A percentile compares a stretch with the other conserved stretches of the same genome.
phyloP scores from a whole-genome alignment of 2,888 invertebrate genomes.

The Volucella inanis region DNA sequence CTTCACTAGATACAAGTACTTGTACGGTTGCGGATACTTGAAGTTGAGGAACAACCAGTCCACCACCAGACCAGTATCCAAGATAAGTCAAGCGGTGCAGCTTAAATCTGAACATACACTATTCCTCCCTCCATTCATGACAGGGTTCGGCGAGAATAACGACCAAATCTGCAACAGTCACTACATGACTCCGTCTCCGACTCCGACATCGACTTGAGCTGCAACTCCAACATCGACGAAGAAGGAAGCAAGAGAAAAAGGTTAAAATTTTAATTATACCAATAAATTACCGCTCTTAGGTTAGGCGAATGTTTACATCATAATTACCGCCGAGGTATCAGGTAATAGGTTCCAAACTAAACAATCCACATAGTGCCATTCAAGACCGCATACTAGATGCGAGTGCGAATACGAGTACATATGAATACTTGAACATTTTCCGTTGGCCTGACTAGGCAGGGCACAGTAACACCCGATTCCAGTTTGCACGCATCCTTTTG shows the following conservation, averaged over 20 bases:
- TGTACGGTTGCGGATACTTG: not conserved
- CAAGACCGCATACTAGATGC: conserved; percentile 8
- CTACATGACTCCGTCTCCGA: no score
- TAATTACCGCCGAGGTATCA: conserved; percentile 75
- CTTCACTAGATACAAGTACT: not conserved
- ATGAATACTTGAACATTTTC: conserved; percentile 35
- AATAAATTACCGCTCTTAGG: conserved; percentile 75
- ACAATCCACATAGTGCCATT: conserved; percentile 59
- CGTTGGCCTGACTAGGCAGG: conserved; percentile 45
- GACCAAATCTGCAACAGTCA: not conserved
- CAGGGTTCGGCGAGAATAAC: conserved; percentile 22
- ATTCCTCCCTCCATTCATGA: conserved; percentile 55
- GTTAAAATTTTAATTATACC: conserved; percentile 75
- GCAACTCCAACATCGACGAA: conserved; percentile 26
- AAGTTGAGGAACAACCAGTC: no score
- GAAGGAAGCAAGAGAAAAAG: conserved; percentile 62
- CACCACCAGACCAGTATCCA: conserved; percentile 6
- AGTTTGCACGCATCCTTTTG: conserved; percentile 39
- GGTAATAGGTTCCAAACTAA: conserved; percentile 68
- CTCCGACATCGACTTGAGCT: conserved; percentile 3
- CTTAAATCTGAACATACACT: conserved; percentile 61
- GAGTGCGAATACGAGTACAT: no score
- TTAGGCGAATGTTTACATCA: conserved; percentile 76
- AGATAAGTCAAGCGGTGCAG: conserved; percentile 50
- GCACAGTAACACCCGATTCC: conserved; percentile 49